Conservation (phyloP, 2,888 invertebrate species). For the Alitta virens region DNA sequence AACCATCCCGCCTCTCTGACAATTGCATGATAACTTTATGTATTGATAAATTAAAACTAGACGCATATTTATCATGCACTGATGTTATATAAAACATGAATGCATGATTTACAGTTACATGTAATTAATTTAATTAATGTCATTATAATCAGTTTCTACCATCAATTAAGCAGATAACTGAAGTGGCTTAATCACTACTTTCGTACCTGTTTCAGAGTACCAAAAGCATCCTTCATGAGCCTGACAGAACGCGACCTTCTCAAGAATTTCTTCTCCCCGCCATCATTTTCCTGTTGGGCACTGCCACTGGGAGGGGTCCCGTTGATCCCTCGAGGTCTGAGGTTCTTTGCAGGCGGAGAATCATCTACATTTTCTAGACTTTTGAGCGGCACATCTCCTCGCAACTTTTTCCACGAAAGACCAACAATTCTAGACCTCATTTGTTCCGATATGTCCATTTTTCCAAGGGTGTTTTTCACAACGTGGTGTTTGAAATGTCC, state of each 20-base stretch:
- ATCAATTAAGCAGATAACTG: too few species aligned
- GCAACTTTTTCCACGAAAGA: conserved; percentile 10
- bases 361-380: not conserved
- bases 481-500: not conserved
- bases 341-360: not conserved
- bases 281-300: not conserved
- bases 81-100: too few species aligned
- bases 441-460: not conserved
- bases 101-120: too few species aligned
- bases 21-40: too few species aligned
- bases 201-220: conserved; percentile 37
- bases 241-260: conserved; percentile 36
- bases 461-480: not conserved
- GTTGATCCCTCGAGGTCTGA: not conserved
- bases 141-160: too few species aligned
- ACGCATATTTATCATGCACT: too few species aligned
- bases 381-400: not conserved
- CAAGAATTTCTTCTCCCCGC: not conserved
- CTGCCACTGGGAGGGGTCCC: not conserved
- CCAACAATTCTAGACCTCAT: conserved; percentile 11
- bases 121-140: too few species aligned
- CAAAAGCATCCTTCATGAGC: conserved; percentile 35
- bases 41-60: too few species aligned
- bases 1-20: too few species aligned
- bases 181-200: too few species aligned